These are phyloP conservation scores for Antennarius striatus DNA, from an alignment of 2,113 vertebrate genomes.

Conservation along the genomic window DNA sequence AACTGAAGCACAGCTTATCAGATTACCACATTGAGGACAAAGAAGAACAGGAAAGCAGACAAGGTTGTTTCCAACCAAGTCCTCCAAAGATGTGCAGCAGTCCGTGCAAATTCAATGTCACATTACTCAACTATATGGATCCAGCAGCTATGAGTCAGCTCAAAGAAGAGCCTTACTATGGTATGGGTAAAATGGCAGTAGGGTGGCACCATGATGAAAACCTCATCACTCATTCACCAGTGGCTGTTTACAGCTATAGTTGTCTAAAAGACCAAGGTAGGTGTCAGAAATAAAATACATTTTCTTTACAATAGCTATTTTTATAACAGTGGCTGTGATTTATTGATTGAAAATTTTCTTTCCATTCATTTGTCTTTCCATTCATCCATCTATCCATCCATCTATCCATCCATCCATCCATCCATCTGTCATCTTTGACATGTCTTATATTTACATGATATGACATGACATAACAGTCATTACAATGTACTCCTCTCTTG, in stretches of 20 bases:
- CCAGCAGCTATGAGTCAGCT: conserved; percentile 88
- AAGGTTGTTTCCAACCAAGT: conserved; percentile 72
- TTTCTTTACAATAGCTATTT: neutral
- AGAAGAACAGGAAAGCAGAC: conserved; percentile 51
- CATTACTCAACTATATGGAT: conserved; percentile 97
- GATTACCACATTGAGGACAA: conserved; percentile 65
- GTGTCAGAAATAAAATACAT: conserved; percentile 14
- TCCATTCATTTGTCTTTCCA: no score
- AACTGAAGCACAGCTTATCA: conserved; percentile 65
- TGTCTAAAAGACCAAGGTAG: conserved; percentile 82
- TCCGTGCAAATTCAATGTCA: conserved; percentile 85
- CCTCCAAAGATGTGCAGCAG: conserved; percentile 44
- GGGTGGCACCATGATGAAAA: conserved; percentile 99
- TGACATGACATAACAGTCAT: no score
- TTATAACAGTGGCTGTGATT: neutral
- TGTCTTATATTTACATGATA: no score
- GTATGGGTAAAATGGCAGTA: conserved; percentile 97
- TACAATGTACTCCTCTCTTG: no score
- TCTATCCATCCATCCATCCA: no score
- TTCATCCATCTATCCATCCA: no score
- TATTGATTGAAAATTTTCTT: conserved; percentile 3
- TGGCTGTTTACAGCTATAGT: conserved; percentile 95
- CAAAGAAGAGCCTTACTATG: conserved; percentile 96
- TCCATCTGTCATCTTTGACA: no score
- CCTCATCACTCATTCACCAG: conserved; percentile 87